A percentile compares a stretch with the other conserved stretches of the same genome.
These are phyloP conservation scores for Harpalus rufipes DNA, from an alignment of 2,888 invertebrate species.

Conservation along the genomic window DNA sequence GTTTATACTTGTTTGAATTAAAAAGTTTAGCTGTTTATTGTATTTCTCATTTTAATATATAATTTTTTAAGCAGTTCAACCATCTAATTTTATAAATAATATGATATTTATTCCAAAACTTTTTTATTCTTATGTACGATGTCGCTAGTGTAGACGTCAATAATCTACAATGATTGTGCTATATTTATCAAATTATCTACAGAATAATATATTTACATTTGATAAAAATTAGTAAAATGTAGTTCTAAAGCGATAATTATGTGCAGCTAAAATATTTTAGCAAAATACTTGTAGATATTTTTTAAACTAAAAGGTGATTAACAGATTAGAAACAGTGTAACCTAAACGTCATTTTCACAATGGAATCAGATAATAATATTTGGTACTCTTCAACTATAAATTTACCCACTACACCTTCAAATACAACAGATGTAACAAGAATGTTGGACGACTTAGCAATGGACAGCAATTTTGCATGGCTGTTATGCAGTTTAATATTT, in stretches of 20 bases:
- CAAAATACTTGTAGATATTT: not conserved
- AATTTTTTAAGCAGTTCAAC: too few relatives aligned
- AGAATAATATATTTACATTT: not conserved
- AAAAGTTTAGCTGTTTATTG: too few relatives aligned
- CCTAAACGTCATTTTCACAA: not conserved
- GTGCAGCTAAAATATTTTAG: not conserved
- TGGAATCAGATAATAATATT: constrained; percentile 14
- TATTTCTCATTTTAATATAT: too few relatives aligned
- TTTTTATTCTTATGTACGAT: not conserved
- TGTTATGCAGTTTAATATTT: constrained; percentile 89
- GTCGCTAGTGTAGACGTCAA: constrained; percentile 1
- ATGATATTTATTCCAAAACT: not conserved
- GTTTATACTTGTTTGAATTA: too few relatives aligned
- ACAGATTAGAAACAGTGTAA: not conserved
- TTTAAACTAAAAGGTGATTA: not conserved
- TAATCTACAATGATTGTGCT: not conserved
- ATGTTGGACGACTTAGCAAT: constrained; percentile 84
- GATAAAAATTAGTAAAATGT: constrained; percentile 3
- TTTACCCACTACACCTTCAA: constrained; percentile 48
- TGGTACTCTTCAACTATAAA: constrained; percentile 17
- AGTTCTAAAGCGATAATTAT: not conserved
- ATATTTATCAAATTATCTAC: not conserved
- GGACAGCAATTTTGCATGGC: constrained; percentile 88
- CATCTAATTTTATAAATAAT: too few relatives aligned
- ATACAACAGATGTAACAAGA: constrained; percentile 42